phyloP scores from a whole-genome alignment of 2,888 invertebrate species.

The Nephrotoma guestfalica region DNA sequence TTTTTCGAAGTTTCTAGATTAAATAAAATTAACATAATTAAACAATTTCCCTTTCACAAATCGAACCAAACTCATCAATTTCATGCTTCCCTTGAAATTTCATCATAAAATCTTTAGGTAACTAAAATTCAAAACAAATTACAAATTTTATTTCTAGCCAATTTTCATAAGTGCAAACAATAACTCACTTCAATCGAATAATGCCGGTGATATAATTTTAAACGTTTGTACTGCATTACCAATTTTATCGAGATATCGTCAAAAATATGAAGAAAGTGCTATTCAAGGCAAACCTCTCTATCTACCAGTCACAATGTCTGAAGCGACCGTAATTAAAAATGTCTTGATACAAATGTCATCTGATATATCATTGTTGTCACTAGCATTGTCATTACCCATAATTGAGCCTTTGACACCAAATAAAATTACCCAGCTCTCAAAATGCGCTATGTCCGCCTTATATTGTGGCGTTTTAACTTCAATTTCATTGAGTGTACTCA shows the following conservation, averaged over 20 bases:
- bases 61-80: no score
- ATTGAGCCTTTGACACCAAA: slow-evolving; percentile 74
- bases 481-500: slow-evolving; percentile 43
- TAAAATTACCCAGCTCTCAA: slow-evolving; percentile 68
- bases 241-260: slow-evolving; percentile 37
- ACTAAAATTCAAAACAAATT: not conserved
- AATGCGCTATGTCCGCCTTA: slow-evolving; percentile 68
- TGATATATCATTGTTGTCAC: slow-evolving; percentile 66
- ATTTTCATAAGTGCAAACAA: slow-evolving; percentile 66
- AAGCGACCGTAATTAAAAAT: slow-evolving; percentile 54
- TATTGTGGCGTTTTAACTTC: slow-evolving; percentile 65
- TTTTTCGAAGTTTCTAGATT: no score
- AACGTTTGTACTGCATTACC: slow-evolving; percentile 71
- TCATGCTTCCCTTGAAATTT: no score
- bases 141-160: slow-evolving; percentile 38
- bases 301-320: slow-evolving; percentile 52
- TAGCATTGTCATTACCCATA: slow-evolving; percentile 72
- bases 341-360: slow-evolving; percentile 62
- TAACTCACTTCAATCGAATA: slow-evolving; percentile 59
- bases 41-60: no score
- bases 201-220: slow-evolving; percentile 67
- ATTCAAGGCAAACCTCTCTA: slow-evolving; percentile 48
- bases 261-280: slow-evolving; percentile 34
- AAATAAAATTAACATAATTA: no score
- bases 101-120: no score